phyloP scores from a whole-genome alignment of 2,113 vertebrate genomes.

The Nothoprocta perdicaria region DNA sequence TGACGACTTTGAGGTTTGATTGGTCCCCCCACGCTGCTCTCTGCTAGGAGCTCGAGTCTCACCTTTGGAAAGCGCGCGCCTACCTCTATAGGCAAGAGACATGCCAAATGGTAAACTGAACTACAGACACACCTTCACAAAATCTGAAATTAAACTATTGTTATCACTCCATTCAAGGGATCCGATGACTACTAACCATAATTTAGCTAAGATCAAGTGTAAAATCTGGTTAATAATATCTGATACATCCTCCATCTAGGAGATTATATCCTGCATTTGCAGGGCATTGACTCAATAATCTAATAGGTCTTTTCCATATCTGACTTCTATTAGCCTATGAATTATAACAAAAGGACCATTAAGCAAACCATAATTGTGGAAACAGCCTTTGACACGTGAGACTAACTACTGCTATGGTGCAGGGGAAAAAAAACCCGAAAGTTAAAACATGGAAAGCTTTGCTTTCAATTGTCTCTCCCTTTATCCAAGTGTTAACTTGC shows the following conservation, averaged over 20 bases:
- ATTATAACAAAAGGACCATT: constrained; percentile 75
- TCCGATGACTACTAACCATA: constrained; percentile 7
- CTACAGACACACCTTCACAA: not conserved
- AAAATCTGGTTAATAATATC: constrained; percentile 63
- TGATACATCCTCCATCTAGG: constrained; percentile 16
- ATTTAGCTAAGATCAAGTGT: constrained; percentile 63
- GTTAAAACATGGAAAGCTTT: constrained; percentile 48
- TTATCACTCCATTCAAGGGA: constrained; percentile 1
- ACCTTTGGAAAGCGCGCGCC: not conserved
- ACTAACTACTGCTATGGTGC: constrained; percentile 42
- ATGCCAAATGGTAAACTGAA: not conserved
- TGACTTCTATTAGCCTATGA: constrained; percentile 73
- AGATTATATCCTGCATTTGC: constrained; percentile 65
- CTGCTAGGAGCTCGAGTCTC: not conserved
- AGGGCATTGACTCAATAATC: constrained; percentile 69
- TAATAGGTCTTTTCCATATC: constrained; percentile 72
- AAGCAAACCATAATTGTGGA: constrained; percentile 73
- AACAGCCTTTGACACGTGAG: constrained; percentile 67
- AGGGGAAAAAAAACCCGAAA: constrained; percentile 24
- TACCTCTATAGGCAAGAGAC: not conserved
- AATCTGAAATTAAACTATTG: not conserved
- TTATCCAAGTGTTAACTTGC: not conserved
- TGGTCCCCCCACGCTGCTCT: accelerated
- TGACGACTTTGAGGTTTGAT: not conserved
- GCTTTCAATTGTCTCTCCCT: too few species aligned